Evolutionary conservation across 2,797 vertebrate genomes (phyloP).

Genomic region (Platyrinchus mystaceus): DNA sequence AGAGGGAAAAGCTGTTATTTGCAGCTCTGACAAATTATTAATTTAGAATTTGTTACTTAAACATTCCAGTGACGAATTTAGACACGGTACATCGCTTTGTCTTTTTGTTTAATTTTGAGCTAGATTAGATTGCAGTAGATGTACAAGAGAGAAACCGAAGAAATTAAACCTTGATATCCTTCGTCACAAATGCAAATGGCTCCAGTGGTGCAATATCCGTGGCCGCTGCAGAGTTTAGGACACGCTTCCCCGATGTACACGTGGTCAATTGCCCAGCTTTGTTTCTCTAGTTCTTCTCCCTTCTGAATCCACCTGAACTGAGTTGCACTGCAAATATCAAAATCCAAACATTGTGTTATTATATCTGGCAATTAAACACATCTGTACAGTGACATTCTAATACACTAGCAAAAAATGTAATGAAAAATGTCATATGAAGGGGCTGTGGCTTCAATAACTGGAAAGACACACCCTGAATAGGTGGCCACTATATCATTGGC

Average conservation of each 20-base stretch:
- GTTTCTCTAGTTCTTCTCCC: conserved; percentile 88
- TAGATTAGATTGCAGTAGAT: not conserved
- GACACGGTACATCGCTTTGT: not conserved
- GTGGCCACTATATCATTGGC: not conserved
- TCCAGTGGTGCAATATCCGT: conserved; percentile 91
- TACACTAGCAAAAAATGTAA: not conserved
- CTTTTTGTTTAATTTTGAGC: not conserved
- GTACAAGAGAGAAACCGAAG: not conserved
- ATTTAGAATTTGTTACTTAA: not conserved
- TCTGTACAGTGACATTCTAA: not conserved
- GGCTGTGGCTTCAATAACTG: not conserved
- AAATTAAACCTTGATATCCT: conserved; percentile 86
- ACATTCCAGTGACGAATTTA: not conserved
- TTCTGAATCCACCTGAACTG: conserved; percentile 99
- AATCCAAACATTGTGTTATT: not conserved
- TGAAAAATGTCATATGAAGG: not conserved
- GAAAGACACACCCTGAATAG: not conserved
- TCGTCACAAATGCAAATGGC: conserved; percentile 95
- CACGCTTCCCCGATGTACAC: conserved; percentile 97
- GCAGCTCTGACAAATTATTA: not conserved
- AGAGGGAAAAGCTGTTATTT: not conserved
- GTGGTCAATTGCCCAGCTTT: conserved; percentile 95
- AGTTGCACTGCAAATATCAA: conserved; percentile 83
- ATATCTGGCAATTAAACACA: not conserved
- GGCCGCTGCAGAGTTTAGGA: conserved; percentile 93